A percentile compares a stretch with the other conserved stretches of the same genome.
Evolutionary conservation across 30 jellyfish, hydroid and myxozoan genomes (phyloP).

Genomic region (Pseudorhiza aurosa): DNA sequence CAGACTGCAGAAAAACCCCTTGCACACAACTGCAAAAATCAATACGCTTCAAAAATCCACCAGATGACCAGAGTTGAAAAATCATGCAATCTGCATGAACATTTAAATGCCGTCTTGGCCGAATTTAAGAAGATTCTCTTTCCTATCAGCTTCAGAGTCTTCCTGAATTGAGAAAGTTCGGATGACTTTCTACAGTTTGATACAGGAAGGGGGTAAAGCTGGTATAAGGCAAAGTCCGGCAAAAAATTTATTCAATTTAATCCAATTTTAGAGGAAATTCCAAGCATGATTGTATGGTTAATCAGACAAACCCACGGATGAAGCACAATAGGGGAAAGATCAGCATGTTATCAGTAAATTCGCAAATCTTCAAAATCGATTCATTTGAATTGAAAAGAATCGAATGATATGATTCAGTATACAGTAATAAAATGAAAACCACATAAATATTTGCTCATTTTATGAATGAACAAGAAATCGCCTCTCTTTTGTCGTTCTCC

Average conservation of each 20-base stretch:
- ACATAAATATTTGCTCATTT: constrained; percentile 36
- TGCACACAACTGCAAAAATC: too few species aligned
- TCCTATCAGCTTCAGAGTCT: too few species aligned
- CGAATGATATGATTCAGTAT: constrained; percentile 5
- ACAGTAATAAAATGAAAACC: constrained; percentile 17
- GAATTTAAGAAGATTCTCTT: too few species aligned
- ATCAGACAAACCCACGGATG: constrained; percentile 15
- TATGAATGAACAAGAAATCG: constrained; percentile 27
- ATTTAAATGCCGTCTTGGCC: too few species aligned
- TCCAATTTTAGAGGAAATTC: constrained; percentile 8
- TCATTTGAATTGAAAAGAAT: constrained; percentile 14
- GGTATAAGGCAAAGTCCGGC: too few species aligned
- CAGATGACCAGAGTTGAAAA: too few species aligned
- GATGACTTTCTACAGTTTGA: too few species aligned
- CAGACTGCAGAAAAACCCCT: too few species aligned
- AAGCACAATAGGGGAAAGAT: constrained; percentile 12
- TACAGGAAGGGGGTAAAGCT: too few species aligned
- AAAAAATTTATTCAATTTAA: neutral
- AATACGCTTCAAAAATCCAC: too few species aligned
- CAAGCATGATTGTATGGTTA: constrained; percentile 15
- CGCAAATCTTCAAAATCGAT: constrained; percentile 4
- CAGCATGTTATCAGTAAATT: constrained; percentile 21
- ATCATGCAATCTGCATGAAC: too few species aligned
- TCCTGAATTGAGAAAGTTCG: too few species aligned
- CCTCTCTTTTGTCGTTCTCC: constrained; percentile 5